A percentile compares a stretch with the other conserved stretches of the same genome.
phyloP scores from a whole-genome alignment of 2,797 vertebrate genomes.

The Phalanger gymnotis region DNA sequence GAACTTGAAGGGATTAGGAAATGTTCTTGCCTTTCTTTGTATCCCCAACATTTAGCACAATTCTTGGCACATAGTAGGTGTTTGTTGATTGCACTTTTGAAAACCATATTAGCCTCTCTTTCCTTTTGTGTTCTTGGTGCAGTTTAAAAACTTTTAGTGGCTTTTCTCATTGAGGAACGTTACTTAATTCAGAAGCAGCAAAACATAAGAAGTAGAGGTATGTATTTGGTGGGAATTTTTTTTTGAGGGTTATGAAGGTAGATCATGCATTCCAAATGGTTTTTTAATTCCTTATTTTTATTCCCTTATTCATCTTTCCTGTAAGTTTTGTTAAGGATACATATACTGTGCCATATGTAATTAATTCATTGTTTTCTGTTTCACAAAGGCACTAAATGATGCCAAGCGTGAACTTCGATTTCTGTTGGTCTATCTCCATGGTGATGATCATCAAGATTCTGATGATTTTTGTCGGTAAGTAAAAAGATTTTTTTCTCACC shows the following conservation, averaged over 20 bases:
- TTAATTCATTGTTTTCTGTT: slow-evolving; percentile 31
- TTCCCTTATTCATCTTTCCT: slow-evolving; percentile 18
- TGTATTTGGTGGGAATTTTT: not conserved
- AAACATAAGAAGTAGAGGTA: slow-evolving; percentile 23
- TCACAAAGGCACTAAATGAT: slow-evolving; percentile 94
- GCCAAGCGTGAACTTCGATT: slow-evolving; percentile 98
- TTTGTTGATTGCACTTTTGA: not conserved
- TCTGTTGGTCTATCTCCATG: slow-evolving; percentile 98
- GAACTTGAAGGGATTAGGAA: not conserved
- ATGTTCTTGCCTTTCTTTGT: not conserved
- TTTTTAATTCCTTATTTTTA: slow-evolving; percentile 28
- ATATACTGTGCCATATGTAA: not conserved
- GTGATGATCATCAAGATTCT: slow-evolving; percentile 98
- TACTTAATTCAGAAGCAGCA: slow-evolving; percentile 37
- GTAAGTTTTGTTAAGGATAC: slow-evolving; percentile 31
- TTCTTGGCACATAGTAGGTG: not conserved
- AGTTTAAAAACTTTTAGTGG: slow-evolving; percentile 51
- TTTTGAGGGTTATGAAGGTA: not conserved
- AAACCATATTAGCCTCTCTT: slow-evolving; percentile 36
- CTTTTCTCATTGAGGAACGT: slow-evolving; percentile 46
- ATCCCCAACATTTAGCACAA: not conserved
- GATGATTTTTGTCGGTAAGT: slow-evolving; percentile 97
- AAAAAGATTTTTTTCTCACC: not conserved
- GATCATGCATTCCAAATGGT: not conserved
- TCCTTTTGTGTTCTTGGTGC: slow-evolving; percentile 41